A percentile compares a stretch with the other conserved stretches of the same genome.
These are phyloP conservation scores for Rhodinocichla rosea DNA, from an alignment of 2,113 vertebrate genomes.

Conservation along the genomic window DNA sequence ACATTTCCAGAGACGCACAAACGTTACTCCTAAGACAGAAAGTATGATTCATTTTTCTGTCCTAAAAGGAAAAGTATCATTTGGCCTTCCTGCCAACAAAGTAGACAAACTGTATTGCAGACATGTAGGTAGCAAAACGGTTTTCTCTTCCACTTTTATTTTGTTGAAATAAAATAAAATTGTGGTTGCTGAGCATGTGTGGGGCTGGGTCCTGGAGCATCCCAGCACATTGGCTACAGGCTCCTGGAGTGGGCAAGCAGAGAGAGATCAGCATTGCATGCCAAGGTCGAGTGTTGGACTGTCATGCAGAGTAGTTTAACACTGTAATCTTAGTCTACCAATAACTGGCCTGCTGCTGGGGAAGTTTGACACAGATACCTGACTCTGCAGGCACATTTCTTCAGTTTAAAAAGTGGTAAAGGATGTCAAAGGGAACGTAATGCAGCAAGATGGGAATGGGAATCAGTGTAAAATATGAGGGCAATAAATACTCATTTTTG, in stretches of 20 bases:
- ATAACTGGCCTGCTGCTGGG: neutral
- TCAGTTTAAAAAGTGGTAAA: neutral
- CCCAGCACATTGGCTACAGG: neutral
- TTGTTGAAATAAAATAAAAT: no score
- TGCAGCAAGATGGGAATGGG: neutral
- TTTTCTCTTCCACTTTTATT: neutral
- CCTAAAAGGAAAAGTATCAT: neutral
- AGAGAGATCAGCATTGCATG: rapidly evolving
- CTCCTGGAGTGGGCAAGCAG: neutral
- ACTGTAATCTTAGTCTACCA: neutral
- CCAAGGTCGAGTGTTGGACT: neutral
- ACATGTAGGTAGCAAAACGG: neutral
- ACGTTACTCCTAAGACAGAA: neutral
- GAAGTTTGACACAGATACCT: neutral
- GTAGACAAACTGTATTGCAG: neutral
- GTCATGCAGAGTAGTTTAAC: neutral
- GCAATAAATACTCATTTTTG: neutral
- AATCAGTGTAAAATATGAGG: neutral
- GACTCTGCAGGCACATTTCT: neutral
- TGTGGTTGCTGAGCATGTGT: rapidly evolving
- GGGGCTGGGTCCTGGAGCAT: neutral
- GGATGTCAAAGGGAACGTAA: neutral
- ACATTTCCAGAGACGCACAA: neutral
- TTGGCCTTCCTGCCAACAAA: neutral
- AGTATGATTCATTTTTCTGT: neutral